Evolutionary conservation across 2,888 invertebrate species (phyloP).

Genomic region (Phymatocera aterrima): DNA sequence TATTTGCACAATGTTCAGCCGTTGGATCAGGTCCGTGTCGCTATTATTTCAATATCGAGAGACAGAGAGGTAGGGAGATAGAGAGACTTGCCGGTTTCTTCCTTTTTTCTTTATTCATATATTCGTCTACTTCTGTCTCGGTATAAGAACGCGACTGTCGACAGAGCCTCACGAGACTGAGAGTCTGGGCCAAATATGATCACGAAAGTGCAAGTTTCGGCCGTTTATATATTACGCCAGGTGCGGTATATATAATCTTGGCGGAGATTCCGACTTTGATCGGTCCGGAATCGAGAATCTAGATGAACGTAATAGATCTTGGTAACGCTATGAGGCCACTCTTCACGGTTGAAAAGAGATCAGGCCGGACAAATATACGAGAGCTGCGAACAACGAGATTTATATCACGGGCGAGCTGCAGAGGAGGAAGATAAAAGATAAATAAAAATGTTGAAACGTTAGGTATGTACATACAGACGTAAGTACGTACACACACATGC

Average conservation of each 20-base stretch:
- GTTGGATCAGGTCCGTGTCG: too few species aligned
- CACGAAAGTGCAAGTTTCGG: slow-evolving; percentile 8
- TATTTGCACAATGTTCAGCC: too few species aligned
- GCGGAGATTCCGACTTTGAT: neutral
- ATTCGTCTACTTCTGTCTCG: too few species aligned
- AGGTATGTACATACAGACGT: neutral
- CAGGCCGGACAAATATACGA: neutral
- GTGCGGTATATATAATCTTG: neutral
- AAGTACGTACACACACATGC: too few species aligned
- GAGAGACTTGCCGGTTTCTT: too few species aligned
- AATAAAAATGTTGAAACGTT: neutral
- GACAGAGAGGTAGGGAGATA: too few species aligned
- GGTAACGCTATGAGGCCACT: neutral
- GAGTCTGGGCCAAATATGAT: neutral
- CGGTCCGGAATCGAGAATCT: slow-evolving; percentile 7
- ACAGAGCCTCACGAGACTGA: too few species aligned
- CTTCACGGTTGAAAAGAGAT: slow-evolving; percentile 33
- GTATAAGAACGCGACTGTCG: too few species aligned
- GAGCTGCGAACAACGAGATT: too few species aligned
- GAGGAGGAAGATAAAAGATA: neutral
- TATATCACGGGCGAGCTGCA: neutral
- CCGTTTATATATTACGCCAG: slow-evolving; percentile 2
- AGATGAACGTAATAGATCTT: neutral
- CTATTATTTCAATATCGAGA: too few species aligned
- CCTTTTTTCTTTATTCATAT: too few species aligned